These are phyloP conservation scores for Crotophaga sulcirostris DNA, from an alignment of 2,113 vertebrate genomes.

Conservation along the genomic window DNA sequence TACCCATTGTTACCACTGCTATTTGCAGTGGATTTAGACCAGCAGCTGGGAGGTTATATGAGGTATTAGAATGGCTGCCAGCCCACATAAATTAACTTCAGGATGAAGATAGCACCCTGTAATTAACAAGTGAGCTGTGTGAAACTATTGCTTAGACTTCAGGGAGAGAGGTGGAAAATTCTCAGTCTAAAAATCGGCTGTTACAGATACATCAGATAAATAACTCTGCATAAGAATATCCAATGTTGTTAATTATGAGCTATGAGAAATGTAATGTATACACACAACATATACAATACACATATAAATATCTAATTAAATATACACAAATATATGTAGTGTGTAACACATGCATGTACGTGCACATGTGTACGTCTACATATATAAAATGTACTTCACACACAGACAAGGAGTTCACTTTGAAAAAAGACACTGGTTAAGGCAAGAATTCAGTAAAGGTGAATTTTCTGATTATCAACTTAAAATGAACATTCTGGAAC, in stretches of 20 bases:
- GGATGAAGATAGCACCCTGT: not conserved
- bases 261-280: not conserved
- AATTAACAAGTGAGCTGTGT: not conserved
- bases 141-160: not conserved
- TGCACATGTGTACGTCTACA: not conserved
- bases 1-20: not conserved
- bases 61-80: not conserved
- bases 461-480: not conserved
- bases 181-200: not conserved
- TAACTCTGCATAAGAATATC: not conserved
- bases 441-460: not conserved
- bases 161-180: not conserved
- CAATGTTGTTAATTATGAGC: not conserved
- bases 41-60: not conserved
- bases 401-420: not conserved
- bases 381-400: not conserved
- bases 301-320: not conserved
- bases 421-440: not conserved
- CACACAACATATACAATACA: not conserved
- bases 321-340: not conserved
- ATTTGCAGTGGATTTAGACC: not conserved
- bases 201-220: not conserved
- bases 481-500: not conserved
- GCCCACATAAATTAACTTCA: not conserved
- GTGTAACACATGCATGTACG: accelerated